Base-by-base conservation (phyloP, 2,113 vertebrate species). In the Poicephalus meyeri region DNA sequence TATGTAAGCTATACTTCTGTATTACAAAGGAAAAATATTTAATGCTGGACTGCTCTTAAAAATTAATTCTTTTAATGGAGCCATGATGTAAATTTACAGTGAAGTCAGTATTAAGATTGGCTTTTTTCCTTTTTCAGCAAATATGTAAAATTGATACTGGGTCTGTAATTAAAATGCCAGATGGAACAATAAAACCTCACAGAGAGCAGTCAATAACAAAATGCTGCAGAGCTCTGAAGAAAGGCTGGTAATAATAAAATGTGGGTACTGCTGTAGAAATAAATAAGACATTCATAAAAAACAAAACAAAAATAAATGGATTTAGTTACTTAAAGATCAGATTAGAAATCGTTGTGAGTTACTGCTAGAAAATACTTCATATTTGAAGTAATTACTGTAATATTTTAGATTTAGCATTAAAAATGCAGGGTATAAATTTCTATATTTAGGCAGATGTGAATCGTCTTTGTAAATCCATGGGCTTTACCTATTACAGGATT, bases 161-260 rank as follows among this genome's bases (percentile, higher is more conserved):
- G 7, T 72, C n/a, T 77, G 21, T 93, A 95, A 93, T 93, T 95
- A 96, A 93, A 96, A 89, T 89, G 71, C 47, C 71, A 89, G 61
- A 81, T 88, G 41, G 93, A 96, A 95, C 74, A 88, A 64, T 93
- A 91, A 93, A 91, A 93, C 52, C 69, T 47, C 33, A 66, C 23
- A 15, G 44, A 77, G 80, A 52, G 63, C 29, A 80, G 47, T 86
- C 82, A 89, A 85, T 76, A 91, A 83, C 91, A 72, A 88, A 88
- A 85, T 81, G 39, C 56, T 58, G 41, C 23, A 71, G 65, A 90
- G 47, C 39, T 81, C 78, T 83, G 49, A 61, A 68, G 80, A 28
- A 65, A 65, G 28, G n/a, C 41, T 49, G 28, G 55, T 55, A 84
- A 79, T 58, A 52, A 11, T 68, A 85, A 86, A 86, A 81, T 61